phyloP scores from a whole-genome alignment of 2,888 invertebrate species.

The Ophraella communa region DNA sequence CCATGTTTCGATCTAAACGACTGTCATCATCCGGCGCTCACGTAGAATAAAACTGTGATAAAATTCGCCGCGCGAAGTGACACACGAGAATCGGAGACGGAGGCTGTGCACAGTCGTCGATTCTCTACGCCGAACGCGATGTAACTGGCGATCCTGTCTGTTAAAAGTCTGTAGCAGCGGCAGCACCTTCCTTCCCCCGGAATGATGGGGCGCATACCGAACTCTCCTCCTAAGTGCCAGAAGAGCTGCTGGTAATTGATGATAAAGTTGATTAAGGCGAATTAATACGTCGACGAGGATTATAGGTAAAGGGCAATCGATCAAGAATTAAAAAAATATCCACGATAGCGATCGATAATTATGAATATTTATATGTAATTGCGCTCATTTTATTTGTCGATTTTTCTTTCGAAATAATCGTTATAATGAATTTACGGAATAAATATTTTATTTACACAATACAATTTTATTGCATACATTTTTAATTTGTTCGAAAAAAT shows the following conservation, averaged over 20 bases:
- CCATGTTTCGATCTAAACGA: slow-evolving; percentile 23
- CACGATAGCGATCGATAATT: slow-evolving; percentile 32
- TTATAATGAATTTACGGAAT: background rate
- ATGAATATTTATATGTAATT: slow-evolving; percentile 34
- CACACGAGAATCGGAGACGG: slow-evolving; percentile 32
- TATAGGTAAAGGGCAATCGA: slow-evolving; percentile 46
- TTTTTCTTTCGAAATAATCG: background rate
- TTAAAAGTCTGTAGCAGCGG: slow-evolving; percentile 40
- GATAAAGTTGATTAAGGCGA: slow-evolving; percentile 56
- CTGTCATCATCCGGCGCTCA: slow-evolving; percentile 18
- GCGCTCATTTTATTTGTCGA: background rate
- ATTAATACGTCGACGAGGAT: slow-evolving; percentile 54
- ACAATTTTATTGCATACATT: background rate
- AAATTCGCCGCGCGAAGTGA: slow-evolving; percentile 21
- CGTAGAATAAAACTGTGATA: background rate
- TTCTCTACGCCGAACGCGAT: slow-evolving; percentile 52
- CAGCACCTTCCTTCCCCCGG: slow-evolving; percentile 56
- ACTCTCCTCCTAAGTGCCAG: slow-evolving; percentile 48
- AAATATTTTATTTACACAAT: too few relatives aligned
- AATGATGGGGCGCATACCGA: slow-evolving; percentile 52
- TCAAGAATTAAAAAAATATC: slow-evolving; percentile 31
- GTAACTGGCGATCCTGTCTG: slow-evolving; percentile 57
- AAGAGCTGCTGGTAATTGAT: slow-evolving; percentile 55
- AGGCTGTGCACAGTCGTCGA: slow-evolving; percentile 41
- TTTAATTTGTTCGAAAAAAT: background rate